Conservation (phyloP, 2,113 vertebrate genomes). For the human region DNA sequence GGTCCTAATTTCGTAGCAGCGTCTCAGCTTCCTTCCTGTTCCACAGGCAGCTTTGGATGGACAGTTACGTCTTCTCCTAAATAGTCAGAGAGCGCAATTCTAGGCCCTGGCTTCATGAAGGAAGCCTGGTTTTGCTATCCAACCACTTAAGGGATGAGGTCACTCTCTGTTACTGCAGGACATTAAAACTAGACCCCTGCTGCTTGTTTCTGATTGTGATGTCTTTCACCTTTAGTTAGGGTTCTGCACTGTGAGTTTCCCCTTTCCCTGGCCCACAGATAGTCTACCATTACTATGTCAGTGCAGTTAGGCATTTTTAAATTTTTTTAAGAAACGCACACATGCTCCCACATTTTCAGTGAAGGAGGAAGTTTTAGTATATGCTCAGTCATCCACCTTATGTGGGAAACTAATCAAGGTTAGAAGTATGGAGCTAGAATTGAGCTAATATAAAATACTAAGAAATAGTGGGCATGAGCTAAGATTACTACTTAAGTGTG, state of each 20-base stretch:
- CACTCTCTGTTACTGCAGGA: not conserved
- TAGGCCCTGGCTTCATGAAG: not conserved
- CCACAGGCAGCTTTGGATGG: not conserved
- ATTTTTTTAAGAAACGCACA: not conserved
- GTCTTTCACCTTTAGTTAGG: not conserved
- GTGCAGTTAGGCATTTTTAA: not conserved
- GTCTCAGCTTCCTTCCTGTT: not conserved
- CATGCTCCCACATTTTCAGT: not conserved
- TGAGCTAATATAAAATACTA: not conserved
- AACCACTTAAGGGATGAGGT: not conserved
- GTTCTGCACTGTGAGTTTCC: not conserved
- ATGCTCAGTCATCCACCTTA: not conserved
- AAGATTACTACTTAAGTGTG: not conserved
- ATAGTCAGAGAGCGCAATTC: not conserved
- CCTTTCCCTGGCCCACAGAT: not conserved
- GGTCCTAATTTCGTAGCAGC: not conserved
- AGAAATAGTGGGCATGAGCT: not conserved
- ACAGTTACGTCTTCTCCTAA: not conserved
- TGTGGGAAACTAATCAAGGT: not conserved
- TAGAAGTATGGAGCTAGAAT: not conserved
- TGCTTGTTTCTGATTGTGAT: not conserved
- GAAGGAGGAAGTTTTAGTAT: not conserved
- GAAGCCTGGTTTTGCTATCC: not conserved
- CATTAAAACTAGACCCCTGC: not conserved
- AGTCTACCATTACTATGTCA: not conserved